Percentiles rank a stretch among this genome's conserved stretches.
phyloP scores from a whole-genome alignment of 2,797 vertebrate genomes.

The Eupleurogrammus muticus region DNA sequence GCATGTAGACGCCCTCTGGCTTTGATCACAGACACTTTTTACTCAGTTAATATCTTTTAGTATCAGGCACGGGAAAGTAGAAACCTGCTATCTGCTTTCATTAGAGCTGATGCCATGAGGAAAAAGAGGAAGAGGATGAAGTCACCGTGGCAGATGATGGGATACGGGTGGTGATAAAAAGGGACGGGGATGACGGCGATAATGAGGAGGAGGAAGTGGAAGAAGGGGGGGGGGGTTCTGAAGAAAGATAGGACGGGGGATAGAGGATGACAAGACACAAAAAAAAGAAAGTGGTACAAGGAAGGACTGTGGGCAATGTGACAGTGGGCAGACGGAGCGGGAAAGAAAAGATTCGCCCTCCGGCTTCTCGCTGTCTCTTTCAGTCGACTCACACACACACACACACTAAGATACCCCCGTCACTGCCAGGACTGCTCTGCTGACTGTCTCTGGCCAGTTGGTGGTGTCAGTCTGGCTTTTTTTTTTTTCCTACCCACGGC shows the following conservation, averaged over 20 bases:
- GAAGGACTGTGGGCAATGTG: conserved; percentile 50
- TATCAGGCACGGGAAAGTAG: conserved; percentile 20
- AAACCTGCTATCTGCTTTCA: conserved; percentile 39
- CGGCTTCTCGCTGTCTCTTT: conserved; percentile 64
- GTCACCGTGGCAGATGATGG: conserved; percentile 16
- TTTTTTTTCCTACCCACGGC: conserved; percentile 32
- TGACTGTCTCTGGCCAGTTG: conserved; percentile 55
- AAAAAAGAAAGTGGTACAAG: conserved; percentile 20
- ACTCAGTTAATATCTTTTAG: background rate
- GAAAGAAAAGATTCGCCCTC: conserved; percentile 57
- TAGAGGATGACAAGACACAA: background rate
- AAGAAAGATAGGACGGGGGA: background rate
- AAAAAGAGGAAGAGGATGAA: conserved; percentile 33
- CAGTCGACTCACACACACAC: conserved; percentile 46
- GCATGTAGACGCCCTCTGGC: conserved; percentile 14
- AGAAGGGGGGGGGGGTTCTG: too few relatives aligned
- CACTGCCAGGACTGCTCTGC: conserved; percentile 55
- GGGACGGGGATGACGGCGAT: conserved; percentile 23
- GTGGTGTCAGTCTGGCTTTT: conserved; percentile 43
- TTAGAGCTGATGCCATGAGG: conserved; percentile 25
- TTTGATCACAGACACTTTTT: conserved; percentile 48
- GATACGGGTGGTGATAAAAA: conserved; percentile 39
- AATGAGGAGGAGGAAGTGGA: conserved; percentile 17
- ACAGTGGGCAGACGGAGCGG: conserved; percentile 59
- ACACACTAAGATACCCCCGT: conserved; percentile 30